Evolutionary conservation across 2,888 invertebrate species (phyloP), one percentile per base, ranked within the genome.

Genomic region (Agonopterix heracliana): DNA sequence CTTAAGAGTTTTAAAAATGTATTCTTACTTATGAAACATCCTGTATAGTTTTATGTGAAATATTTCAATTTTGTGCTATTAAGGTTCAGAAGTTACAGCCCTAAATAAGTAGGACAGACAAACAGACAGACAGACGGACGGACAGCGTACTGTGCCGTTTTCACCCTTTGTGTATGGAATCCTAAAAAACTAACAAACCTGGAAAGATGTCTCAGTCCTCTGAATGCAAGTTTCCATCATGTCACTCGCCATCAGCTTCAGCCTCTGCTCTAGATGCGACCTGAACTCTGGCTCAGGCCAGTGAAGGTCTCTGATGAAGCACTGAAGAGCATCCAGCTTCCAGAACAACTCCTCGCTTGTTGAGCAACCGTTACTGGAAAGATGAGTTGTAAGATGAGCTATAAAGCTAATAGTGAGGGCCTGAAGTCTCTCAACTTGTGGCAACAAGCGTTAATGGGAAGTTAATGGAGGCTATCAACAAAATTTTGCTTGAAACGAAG

Each of bases 211-310:
- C 71, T 96, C 96, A 2, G 96, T 96, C 68, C 94, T 93, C 76
- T 97, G 97, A 61, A 98, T 96, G 71, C 98, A 98, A 9, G 98
- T 97, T 78, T 99, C 98, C 78, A 99, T 97, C 99, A 99, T 99
- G 79, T 99, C 99, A 67, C 96, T 95, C 41, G 99, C 98, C 97
- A 99, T 98, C 63, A 97, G 90, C 84, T 99, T 99, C 51, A 99
- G 91, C 55, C 99, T 90, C 78, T 98, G 98, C 71, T 99, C 98
- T 59, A 99, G 89, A 78, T 99, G 99, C 60, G 96, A 95, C 0
- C 98, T 92, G 85, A 99, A 99, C 74, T 99, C 98, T 9, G 95
- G 95, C 78, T 99, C 99, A 0, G 99, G 99, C 99, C 99, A 99
- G 79, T 99, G 98, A 43, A 99, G 90, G 71, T 99, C 99, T 49